Percentiles rank a stretch among this genome's conserved stretches.
Conservation (phyloP, 2,797 vertebrate genomes). For the Glossophaga mutica region DNA sequence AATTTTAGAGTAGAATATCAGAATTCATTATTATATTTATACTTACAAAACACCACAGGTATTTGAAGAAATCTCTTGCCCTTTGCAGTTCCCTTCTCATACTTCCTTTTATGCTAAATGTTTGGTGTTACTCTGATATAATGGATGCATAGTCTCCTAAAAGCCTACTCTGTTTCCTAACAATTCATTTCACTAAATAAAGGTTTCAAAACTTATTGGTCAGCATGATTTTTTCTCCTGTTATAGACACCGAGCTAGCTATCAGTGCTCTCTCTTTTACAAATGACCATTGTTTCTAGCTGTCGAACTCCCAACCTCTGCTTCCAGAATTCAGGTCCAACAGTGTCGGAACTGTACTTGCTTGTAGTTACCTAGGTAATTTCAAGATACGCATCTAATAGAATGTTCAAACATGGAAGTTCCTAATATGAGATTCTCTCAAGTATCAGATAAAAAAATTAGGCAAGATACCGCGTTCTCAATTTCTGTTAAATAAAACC, state of each 20-base stretch:
- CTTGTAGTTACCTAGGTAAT: constrained; percentile 11
- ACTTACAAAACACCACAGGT: neutral
- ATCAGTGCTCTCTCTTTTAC: neutral
- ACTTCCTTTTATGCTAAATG: neutral
- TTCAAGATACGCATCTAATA: constrained; percentile 23
- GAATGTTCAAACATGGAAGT: constrained; percentile 8
- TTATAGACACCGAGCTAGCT: neutral
- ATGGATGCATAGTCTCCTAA: neutral
- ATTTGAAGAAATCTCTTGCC: neutral
- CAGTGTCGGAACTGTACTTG: neutral
- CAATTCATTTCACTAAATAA: neutral
- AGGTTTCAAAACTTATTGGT: neutral
- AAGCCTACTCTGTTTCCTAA: neutral
- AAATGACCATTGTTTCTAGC: neutral
- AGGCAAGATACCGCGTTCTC: neutral
- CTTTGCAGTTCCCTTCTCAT: neutral
- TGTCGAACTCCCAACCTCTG: neutral
- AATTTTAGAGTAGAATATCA: neutral
- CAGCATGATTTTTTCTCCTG: neutral
- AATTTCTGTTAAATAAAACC: constrained; percentile 29
- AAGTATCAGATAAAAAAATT: constrained; percentile 18
- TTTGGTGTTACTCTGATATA: neutral
- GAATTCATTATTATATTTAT: neutral
- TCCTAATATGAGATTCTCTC: constrained; percentile 28
- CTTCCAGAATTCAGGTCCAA: constrained; percentile 33